Evolutionary conservation across 2,797 vertebrate genomes (phyloP).

Genomic region (Sebastes steindachneri): DNA sequence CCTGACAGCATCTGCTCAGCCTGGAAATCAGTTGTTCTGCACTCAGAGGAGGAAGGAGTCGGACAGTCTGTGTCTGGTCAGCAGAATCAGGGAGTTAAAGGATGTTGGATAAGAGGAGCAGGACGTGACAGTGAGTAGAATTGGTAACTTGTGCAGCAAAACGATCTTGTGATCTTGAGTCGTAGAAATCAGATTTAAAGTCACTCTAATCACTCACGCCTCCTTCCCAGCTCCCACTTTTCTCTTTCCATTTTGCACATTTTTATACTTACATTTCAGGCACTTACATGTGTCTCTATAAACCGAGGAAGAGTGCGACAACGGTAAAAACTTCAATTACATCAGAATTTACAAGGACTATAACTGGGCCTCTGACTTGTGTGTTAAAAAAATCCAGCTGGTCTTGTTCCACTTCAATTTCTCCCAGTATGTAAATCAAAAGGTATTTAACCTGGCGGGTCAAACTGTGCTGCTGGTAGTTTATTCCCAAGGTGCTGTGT

Average conservation of each 20-base stretch:
- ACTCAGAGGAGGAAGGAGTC: constrained; percentile 7
- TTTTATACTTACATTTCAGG: constrained; percentile 30
- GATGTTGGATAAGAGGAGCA: background rate
- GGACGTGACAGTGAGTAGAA: background rate
- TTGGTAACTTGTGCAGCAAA: background rate
- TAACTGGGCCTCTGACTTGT: background rate
- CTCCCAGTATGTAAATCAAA: constrained; percentile 16
- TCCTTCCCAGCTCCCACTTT: background rate
- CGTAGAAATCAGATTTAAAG: constrained; percentile 20
- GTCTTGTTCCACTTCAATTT: constrained; percentile 1
- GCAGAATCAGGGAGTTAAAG: constrained; percentile 23
- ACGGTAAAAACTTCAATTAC: constrained; percentile 29
- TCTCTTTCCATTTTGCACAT: constrained; percentile 19
- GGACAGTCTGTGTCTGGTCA: constrained; percentile 19
- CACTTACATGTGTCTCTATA: background rate
- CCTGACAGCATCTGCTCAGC: constrained; percentile 34
- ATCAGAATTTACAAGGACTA: constrained; percentile 22
- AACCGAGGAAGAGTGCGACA: background rate
- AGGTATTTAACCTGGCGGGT: constrained; percentile 26
- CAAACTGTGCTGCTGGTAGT: constrained; percentile 9
- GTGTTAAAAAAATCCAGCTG: background rate
- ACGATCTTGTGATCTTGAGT: constrained; percentile 26
- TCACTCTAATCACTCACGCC: constrained; percentile 4
- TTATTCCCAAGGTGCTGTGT: background rate
- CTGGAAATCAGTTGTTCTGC: constrained; percentile 44